Evolutionary conservation across 2,113 vertebrate genomes (phyloP).

Genomic region (Pygathrix nemaeus): DNA sequence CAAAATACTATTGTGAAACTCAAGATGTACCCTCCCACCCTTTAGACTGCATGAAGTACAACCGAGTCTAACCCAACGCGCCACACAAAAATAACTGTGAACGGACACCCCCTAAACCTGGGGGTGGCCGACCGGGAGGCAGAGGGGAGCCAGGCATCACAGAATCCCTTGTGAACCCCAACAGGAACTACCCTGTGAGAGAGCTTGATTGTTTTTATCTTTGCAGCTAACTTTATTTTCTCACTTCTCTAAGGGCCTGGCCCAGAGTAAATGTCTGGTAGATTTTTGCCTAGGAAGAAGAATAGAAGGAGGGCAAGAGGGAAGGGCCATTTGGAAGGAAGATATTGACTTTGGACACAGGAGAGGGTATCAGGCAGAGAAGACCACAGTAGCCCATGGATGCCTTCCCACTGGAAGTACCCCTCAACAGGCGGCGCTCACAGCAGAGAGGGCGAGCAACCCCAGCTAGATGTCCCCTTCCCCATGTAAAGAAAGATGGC

Average conservation of each 20-base stretch:
- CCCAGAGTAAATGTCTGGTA: fast-evolving
- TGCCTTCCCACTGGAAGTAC: neutral
- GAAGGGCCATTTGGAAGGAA: neutral
- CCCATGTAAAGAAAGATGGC: neutral
- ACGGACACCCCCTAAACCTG: neutral
- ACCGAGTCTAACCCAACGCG: neutral
- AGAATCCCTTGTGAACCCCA: neutral
- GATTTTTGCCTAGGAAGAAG: neutral
- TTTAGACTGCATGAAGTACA: neutral
- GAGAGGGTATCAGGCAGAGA: neutral
- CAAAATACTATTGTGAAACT: neutral
- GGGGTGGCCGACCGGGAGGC: fast-evolving
- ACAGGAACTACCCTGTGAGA: neutral
- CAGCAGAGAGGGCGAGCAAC: neutral
- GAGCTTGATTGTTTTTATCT: neutral
- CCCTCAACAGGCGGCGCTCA: neutral
- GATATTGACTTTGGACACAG: neutral
- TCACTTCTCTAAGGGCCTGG: neutral
- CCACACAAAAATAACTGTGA: neutral
- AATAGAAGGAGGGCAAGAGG: neutral
- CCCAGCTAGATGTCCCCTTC: fast-evolving
- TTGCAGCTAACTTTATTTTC: neutral
- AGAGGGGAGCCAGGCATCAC: too few relatives aligned
- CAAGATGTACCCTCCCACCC: neutral
- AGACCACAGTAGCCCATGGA: neutral